Evolutionary conservation across 1,140 invertebrate species (phyloP).

Genomic region (Hycleus cichorii): DNA sequence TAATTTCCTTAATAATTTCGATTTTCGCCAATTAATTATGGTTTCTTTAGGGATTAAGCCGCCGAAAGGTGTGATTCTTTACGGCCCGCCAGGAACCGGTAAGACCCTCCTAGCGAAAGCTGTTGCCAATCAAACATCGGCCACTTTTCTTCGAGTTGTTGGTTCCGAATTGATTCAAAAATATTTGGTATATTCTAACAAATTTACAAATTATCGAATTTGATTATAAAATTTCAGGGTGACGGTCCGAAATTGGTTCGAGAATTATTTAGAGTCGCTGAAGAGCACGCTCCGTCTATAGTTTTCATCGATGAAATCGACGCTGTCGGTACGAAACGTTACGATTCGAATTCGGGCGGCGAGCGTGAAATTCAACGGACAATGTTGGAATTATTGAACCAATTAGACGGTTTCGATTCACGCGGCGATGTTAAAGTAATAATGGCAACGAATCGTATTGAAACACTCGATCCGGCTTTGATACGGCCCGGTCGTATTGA

Average conservation of each 20-base stretch:
- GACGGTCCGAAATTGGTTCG: constrained; percentile 98
- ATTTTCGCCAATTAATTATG: too few species aligned
- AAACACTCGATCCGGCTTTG: constrained; percentile 96
- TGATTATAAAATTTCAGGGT: constrained; percentile 51
- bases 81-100: constrained; percentile 96
- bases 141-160: constrained; percentile 96
- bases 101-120: constrained; percentile 98
- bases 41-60: constrained; percentile 69
- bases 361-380: constrained; percentile 99
- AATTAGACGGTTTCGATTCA: constrained; percentile 98
- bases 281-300: constrained; percentile 99
- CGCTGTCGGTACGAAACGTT: constrained; percentile 98
- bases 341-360: constrained; percentile 99
- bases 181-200: constrained; percentile 62
- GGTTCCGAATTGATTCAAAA: constrained; percentile 99
- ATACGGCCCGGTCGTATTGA: constrained; percentile 99
- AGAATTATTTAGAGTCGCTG: constrained; percentile 96
- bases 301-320: constrained; percentile 99
- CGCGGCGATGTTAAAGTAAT: constrained; percentile 94
- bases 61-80: constrained; percentile 98
- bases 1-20: not conserved
- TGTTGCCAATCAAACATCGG: constrained; percentile 99
- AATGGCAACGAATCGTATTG: constrained; percentile 99
- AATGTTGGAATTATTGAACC: constrained; percentile 98
- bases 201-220: not conserved